Conservation (phyloP, 2,888 invertebrate species). For the Scrobipalpa costella region DNA sequence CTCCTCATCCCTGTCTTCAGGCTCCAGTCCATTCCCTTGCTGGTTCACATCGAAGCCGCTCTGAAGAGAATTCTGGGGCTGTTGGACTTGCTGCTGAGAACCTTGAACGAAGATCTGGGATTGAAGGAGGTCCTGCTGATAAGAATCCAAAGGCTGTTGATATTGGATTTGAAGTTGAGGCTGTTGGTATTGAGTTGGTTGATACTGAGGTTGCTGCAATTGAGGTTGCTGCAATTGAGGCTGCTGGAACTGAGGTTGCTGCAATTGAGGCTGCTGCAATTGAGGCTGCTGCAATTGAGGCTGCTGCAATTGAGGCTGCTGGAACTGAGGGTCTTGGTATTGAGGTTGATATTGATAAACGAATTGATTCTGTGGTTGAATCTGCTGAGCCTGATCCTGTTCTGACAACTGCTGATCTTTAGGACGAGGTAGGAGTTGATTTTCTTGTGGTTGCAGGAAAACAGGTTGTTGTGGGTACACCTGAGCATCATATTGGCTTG, state of each 20-base stretch:
- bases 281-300: slow-evolving; percentile 36
- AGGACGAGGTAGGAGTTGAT: slow-evolving; percentile 28
- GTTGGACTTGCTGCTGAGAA: slow-evolving; percentile 30
- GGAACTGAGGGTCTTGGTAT: slow-evolving; percentile 35
- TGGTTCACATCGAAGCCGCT: slow-evolving; percentile 67
- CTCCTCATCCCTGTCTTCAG: slow-evolving; percentile 48
- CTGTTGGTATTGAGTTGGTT: slow-evolving; percentile 30
- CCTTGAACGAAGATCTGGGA: slow-evolving; percentile 24
- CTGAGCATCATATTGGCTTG: slow-evolving; percentile 43
- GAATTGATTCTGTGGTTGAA: slow-evolving; percentile 37
- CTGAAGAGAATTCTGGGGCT: slow-evolving; percentile 55
- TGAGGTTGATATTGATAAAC: slow-evolving; percentile 34
- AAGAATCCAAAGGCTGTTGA: slow-evolving; percentile 31
- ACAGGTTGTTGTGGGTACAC: slow-evolving; percentile 49
- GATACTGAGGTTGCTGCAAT: slow-evolving; percentile 35
- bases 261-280: slow-evolving; percentile 21
- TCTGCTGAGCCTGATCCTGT: slow-evolving; percentile 11
- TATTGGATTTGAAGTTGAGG: slow-evolving; percentile 40
- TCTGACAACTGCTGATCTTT: slow-evolving; percentile 31
- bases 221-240: slow-evolving; percentile 38
- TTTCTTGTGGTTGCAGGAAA: slow-evolving; percentile 43
- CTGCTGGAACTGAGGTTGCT: slow-evolving; percentile 38
- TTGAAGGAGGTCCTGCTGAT: slow-evolving; percentile 23
- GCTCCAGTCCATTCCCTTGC: slow-evolving; percentile 64
- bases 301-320: slow-evolving; percentile 40